phyloP scores from a whole-genome alignment of 2,888 invertebrate genomes.

The Ochlodes sylvanus region DNA sequence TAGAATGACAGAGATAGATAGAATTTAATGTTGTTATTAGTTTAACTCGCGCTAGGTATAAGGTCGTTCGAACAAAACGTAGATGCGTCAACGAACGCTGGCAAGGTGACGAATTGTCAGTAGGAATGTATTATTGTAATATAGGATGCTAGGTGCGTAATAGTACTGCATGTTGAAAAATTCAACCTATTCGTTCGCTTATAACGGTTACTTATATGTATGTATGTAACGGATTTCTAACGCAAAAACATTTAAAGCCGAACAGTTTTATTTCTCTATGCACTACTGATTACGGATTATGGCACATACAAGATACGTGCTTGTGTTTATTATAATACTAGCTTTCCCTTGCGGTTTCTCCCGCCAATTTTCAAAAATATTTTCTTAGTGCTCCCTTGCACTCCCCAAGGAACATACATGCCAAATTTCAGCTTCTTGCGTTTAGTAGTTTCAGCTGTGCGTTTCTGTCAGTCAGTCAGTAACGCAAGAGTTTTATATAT shows the following conservation, averaged over 20 bases:
- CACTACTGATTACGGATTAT: too few species aligned
- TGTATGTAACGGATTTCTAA: conserved; percentile 57
- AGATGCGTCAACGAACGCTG: conserved; percentile 82
- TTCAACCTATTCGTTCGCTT: conserved; percentile 55
- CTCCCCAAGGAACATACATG: too few species aligned
- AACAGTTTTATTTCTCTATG: too few species aligned
- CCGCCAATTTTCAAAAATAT: too few species aligned
- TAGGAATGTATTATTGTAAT: conserved; percentile 80
- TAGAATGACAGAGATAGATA: conserved; percentile 69
- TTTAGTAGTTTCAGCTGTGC: too few species aligned
- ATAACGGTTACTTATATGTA: conserved; percentile 59
- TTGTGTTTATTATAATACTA: too few species aligned
- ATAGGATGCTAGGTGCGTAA: conserved; percentile 57
- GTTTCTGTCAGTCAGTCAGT: too few species aligned
- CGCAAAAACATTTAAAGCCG: conserved; percentile 41
- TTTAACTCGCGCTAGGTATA: conserved; percentile 72
- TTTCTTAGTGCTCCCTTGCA: too few species aligned
- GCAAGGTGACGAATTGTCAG: conserved; percentile 81
- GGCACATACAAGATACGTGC: too few species aligned
- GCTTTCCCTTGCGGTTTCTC: too few species aligned
- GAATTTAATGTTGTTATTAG: conserved; percentile 73
- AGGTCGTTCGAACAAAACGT: conserved; percentile 82
- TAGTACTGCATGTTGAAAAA: conserved; percentile 49
- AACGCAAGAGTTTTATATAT: too few species aligned
- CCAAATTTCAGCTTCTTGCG: too few species aligned